Evolutionary conservation across 1,140 invertebrate genomes (phyloP), one percentile per base, ranked within the genome.

Genomic region (Lepidurus apus): DNA sequence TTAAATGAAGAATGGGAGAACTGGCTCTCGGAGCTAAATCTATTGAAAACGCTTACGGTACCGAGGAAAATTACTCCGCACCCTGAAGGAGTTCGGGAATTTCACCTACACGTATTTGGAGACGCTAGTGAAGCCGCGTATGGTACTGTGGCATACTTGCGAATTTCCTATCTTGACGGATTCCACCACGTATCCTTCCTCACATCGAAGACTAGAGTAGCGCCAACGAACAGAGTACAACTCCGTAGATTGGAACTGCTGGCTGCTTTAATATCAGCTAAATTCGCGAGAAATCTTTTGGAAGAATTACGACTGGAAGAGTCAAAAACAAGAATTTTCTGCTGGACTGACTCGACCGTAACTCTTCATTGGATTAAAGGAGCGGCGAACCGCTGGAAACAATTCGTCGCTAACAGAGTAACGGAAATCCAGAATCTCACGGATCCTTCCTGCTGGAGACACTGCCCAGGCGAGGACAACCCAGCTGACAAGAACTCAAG

Each of bases 321-420:
- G 45, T 47, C 45, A 47, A 75, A 53, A n/a, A 45, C 17, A n/a
- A 0, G 76, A 75, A 79, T 80, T 42, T 74, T 79, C 10, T 81
- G 82, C 75, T 85, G 83, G 84, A 80, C 80, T 4, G 85, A 86
- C 80, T 84, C 85, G 0, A 82, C 81, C 13, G 83, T 84, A 9
- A 83, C 82, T 0, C 43, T 87, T 9, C 76, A 76, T 5, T 86
- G 85, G 85, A 81, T 87, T 5, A 42, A 79, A 34, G 81, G 80
- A 47, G 74, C 77, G 3, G 82, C 82, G 7, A 75, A 82, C 24
- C 81, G 82, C 79, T 83, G 82, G 75, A 84, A 86, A 79, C 84
- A 83, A 1, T 87, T 85, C 80, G 84, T 87, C 0, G 84, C 84
- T 2, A 87, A 86, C 80, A 80, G 85, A 42, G 82, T 86, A 0